Percentiles rank a stretch among this genome's conserved stretches.
Conservation (phyloP, 92 coral and sea anemone genomes). For the Porites divaricata region DNA sequence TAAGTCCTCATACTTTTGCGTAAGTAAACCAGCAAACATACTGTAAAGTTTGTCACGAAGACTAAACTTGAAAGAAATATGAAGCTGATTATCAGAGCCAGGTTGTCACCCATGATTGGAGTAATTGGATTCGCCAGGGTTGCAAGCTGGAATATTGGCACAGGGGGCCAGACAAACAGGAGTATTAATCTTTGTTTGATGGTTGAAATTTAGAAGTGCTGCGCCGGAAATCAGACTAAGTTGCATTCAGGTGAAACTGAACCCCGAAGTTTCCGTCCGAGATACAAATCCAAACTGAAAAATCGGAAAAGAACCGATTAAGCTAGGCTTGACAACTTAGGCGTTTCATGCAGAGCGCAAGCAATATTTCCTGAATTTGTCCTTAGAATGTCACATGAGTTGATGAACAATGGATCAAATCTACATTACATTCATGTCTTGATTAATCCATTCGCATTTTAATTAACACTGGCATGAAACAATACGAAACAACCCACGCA, state of each 20-base stretch:
- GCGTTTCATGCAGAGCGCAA: background rate
- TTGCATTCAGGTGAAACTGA: background rate
- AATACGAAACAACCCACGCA: background rate
- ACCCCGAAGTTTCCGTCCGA: background rate
- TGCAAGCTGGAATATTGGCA: background rate
- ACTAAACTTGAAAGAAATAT: slow-evolving; percentile 24
- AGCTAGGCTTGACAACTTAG: background rate
- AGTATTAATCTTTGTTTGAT: background rate
- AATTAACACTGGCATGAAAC: slow-evolving; percentile 4
- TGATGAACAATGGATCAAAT: background rate
- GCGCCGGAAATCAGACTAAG: background rate
- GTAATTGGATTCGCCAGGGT: slow-evolving; percentile 33
- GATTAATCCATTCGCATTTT: slow-evolving; percentile 26
- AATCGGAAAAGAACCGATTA: background rate
- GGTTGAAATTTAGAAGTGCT: too few species aligned
- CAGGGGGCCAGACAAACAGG: background rate
- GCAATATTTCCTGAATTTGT: background rate
- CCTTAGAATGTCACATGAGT: background rate
- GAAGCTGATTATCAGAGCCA: background rate
- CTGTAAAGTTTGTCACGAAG: slow-evolving; percentile 42
- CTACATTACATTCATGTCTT: background rate
- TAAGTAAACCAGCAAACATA: slow-evolving; percentile 34
- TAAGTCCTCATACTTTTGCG: slow-evolving; percentile 48
- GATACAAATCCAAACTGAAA: background rate
- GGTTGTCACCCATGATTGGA: slow-evolving; percentile 28